A percentile compares a stretch with the other conserved stretches of the same genome.
These are phyloP conservation scores for Parotocinclus haroldoi DNA, from an alignment of 2,797 vertebrate genomes.

Conservation along the genomic window DNA sequence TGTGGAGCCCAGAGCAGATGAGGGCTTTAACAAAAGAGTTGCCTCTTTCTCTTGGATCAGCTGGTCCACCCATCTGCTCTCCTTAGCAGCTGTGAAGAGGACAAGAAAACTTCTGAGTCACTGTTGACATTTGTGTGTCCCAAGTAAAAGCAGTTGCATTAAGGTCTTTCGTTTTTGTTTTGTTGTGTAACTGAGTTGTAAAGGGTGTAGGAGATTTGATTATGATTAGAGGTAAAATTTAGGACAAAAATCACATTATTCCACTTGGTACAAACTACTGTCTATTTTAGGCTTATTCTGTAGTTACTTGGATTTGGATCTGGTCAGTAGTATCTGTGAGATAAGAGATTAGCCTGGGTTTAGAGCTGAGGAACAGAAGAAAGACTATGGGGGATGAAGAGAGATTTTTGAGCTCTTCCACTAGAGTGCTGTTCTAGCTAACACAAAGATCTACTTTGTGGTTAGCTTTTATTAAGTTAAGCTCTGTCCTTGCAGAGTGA, in stretches of 20 bases:
- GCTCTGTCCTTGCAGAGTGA: too few species aligned
- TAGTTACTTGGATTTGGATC: background rate
- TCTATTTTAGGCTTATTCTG: constrained; percentile 3
- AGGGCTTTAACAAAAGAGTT: constrained; percentile 17
- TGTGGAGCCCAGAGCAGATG: constrained; percentile 1
- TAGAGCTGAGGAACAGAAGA: constrained; percentile 10
- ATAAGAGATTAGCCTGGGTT: background rate
- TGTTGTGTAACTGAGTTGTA: too few species aligned
- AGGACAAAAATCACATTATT: too few species aligned
- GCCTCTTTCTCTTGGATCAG: constrained; percentile 12
- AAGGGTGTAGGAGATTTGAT: too few species aligned
- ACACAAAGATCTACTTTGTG: background rate
- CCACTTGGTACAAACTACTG: too few species aligned
- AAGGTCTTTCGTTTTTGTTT: too few species aligned
- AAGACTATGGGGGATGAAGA: constrained; percentile 25
- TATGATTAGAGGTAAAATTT: too few species aligned
- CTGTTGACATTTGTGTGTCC: constrained; percentile 28
- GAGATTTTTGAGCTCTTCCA: constrained; percentile 29
- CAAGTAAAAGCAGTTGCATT: constrained; percentile 22
- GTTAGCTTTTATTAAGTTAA: too few species aligned
- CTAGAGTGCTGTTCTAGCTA: constrained; percentile 1
- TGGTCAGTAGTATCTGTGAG: background rate
- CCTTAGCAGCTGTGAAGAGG: constrained; percentile 14
- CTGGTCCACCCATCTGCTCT: constrained; percentile 19
- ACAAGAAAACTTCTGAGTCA: constrained; percentile 41